These are phyloP conservation scores for Troides aeacus DNA, from an alignment of 2,888 invertebrate genomes.

Conservation along the genomic window DNA sequence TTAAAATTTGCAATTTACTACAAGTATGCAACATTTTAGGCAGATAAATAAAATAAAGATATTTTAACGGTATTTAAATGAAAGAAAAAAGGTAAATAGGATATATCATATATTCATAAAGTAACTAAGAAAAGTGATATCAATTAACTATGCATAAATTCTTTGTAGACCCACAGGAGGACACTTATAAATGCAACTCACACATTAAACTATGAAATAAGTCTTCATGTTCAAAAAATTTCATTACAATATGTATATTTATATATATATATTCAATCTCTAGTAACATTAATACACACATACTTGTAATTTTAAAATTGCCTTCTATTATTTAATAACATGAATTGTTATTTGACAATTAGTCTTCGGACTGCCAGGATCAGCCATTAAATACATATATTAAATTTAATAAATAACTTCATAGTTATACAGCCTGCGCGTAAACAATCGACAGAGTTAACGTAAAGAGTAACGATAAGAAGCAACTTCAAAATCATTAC, in stretches of 20 bases:
- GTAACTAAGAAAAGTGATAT: background rate
- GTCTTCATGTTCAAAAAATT: constrained; percentile 20
- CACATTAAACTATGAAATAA: constrained; percentile 28
- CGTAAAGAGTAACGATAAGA: too few relatives aligned
- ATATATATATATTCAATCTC: background rate
- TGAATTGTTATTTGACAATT: constrained; percentile 32
- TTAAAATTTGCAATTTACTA: too few relatives aligned
- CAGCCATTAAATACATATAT: background rate
- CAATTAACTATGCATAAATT: constrained; percentile 43
- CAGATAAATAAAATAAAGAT: too few relatives aligned
- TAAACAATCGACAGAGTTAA: too few relatives aligned
- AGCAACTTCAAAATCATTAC: too few relatives aligned
- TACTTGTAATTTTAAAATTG: constrained; percentile 5
- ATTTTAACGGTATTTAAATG: too few relatives aligned
- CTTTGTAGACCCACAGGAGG: constrained; percentile 38
- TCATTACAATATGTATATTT: background rate
- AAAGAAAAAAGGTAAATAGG: too few relatives aligned
- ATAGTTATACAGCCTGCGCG: too few relatives aligned
- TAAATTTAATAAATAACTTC: too few relatives aligned
- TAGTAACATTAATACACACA: too few relatives aligned
- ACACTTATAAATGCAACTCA: constrained; percentile 35
- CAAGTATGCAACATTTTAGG: too few relatives aligned
- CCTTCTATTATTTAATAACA: constrained; percentile 7
- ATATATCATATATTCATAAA: constrained; percentile 36
- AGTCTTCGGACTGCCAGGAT: constrained; percentile 38